Percentiles rank a stretch among this genome's conserved stretches.
phyloP scores from a whole-genome alignment of 1,140 invertebrate genomes.

The Drosophila littoralis region DNA sequence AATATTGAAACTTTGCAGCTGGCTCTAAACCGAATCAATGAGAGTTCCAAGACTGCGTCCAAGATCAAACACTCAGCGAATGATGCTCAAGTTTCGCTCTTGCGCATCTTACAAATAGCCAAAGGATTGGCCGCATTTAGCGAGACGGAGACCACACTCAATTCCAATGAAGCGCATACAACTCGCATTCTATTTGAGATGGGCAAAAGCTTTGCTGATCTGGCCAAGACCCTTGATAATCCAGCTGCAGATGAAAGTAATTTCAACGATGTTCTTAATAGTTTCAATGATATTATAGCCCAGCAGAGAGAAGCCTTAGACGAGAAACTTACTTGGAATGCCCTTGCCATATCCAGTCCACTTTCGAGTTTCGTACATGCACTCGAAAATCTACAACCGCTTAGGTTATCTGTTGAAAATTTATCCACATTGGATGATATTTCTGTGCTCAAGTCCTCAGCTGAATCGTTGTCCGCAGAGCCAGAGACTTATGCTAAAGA shows the following conservation, averaged over 20 bases:
- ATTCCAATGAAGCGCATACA: conserved; percentile 61
- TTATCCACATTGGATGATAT: conserved; percentile 86
- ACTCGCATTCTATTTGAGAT: conserved; percentile 58
- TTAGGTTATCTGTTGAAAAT: conserved; percentile 55
- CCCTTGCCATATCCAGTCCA: conserved; percentile 49
- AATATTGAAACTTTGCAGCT: conserved; percentile 64
- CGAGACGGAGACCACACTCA: conserved; percentile 58
- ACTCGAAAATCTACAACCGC: conserved; percentile 51
- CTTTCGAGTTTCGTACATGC: conserved; percentile 58
- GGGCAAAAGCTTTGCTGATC: conserved; percentile 64
- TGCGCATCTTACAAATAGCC: conserved; percentile 62
- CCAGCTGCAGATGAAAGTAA: conserved; percentile 30
- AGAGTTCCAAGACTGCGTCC: conserved; percentile 39
- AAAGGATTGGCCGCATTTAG: conserved; percentile 61
- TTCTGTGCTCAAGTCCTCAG: conserved; percentile 86
- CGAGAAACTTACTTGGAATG: conserved; percentile 41
- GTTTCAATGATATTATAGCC: conserved; percentile 55
- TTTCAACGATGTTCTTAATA: conserved; percentile 46
- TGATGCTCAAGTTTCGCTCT: conserved; percentile 60
- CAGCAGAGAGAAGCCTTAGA: conserved; percentile 49
- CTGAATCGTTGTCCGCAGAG: conserved; percentile 80
- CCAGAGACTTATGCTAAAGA: conserved; percentile 10
- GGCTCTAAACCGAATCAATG: conserved; percentile 54
- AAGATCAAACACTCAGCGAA: conserved; percentile 43
- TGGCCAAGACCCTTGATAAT: conserved; percentile 58